These are phyloP conservation scores for Stegana nigrithorax DNA, from an alignment of 2,888 invertebrate species.

Conservation along the genomic window DNA sequence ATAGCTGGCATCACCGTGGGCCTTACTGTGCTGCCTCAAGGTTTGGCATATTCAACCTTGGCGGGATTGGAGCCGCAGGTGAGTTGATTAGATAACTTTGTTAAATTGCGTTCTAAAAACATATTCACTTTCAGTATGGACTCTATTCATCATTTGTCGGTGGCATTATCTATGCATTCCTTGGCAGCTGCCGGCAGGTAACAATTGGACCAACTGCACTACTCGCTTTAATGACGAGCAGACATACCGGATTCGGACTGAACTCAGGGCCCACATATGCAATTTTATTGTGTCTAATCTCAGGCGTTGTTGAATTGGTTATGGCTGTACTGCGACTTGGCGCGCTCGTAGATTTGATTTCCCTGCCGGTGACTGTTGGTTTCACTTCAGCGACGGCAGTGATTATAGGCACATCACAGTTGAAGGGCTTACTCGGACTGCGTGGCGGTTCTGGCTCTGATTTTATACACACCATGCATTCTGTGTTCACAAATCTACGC, in stretches of 20 bases:
- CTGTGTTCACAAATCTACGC: conserved; percentile 77
- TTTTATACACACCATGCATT: conserved; percentile 80
- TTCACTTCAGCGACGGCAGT: conserved; percentile 93
- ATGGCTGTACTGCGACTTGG: conserved; percentile 88
- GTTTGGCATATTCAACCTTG: conserved; percentile 89
- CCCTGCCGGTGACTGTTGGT: conserved; percentile 88
- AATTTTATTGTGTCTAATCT: conserved; percentile 83
- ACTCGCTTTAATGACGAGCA: conserved; percentile 88
- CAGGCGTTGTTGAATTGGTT: conserved; percentile 82
- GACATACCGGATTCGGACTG: conserved; percentile 69
- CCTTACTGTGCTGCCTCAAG: conserved; percentile 86
- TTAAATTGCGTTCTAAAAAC: not conserved
- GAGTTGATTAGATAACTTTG: conserved; percentile 34
- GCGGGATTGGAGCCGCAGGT: conserved; percentile 89
- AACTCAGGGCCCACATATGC: conserved; percentile 79
- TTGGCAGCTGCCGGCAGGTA: conserved; percentile 90
- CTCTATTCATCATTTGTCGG: conserved; percentile 95
- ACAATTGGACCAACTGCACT: conserved; percentile 92
- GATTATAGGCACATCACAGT: conserved; percentile 87
- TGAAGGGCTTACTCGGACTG: conserved; percentile 81
- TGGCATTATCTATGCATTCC: conserved; percentile 88
- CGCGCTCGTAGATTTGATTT: conserved; percentile 89
- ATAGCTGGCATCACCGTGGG: conserved; percentile 95
- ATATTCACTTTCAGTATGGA: conserved; percentile 78
- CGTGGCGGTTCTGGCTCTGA: conserved; percentile 77